phyloP scores from a whole-genome alignment of 92 coral and sea anemone genomes.

The Porites evermanni region DNA sequence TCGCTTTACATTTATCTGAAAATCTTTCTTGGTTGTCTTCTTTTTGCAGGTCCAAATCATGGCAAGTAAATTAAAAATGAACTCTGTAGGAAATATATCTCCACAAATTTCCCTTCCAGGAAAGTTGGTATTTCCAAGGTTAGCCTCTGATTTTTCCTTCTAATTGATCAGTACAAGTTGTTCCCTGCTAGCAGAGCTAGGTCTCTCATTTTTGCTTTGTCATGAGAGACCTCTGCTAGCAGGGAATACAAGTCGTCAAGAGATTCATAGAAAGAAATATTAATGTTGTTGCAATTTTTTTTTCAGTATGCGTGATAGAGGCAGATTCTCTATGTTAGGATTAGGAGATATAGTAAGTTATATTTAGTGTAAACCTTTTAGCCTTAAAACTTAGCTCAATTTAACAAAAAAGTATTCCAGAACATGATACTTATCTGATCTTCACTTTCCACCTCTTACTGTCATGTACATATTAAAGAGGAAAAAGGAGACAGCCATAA shows the following conservation, averaged over 20 bases:
- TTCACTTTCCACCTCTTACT: too few relatives aligned
- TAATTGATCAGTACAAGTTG: too few relatives aligned
- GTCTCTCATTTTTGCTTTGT: too few relatives aligned
- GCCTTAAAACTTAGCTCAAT: neutral
- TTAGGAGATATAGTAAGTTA: constrained; percentile 98
- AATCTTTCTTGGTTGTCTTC: too few relatives aligned
- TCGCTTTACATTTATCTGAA: neutral
- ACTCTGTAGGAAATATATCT: constrained; percentile 69
- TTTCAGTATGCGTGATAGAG: constrained; percentile 82
- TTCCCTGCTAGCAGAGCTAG: too few relatives aligned
- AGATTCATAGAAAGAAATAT: neutral
- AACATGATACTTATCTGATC: neutral
- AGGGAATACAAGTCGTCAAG: neutral
- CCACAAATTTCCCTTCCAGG: constrained; percentile 97
- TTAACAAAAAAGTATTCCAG: neutral
- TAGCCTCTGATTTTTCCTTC: neutral
- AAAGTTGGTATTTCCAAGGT: constrained; percentile 98
- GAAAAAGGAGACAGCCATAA: too few relatives aligned
- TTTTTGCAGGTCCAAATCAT: constrained; percentile 78
- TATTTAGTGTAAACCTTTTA: neutral
- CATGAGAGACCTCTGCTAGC: too few relatives aligned
- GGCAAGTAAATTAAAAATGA: constrained; percentile 87
- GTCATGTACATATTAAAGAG: too few relatives aligned
- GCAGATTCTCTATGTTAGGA: constrained; percentile 97
- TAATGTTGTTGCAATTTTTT: neutral